These are phyloP conservation scores for Zapus hudsonius DNA, from an alignment of 2,113 vertebrate genomes.

Conservation along the genomic window DNA sequence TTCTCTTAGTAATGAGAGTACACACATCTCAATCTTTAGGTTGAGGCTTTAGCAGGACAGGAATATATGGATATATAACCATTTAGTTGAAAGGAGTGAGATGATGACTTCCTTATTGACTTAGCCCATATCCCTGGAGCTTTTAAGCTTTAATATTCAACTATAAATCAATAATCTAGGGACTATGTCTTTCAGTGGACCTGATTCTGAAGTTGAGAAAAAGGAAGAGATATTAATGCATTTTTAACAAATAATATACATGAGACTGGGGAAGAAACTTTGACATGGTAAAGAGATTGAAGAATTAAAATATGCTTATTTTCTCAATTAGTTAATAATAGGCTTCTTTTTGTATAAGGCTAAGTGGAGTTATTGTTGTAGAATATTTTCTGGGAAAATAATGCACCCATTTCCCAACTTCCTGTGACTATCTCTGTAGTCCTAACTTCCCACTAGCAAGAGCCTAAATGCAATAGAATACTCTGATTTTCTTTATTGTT, in stretches of 20 bases:
- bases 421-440: too few species aligned
- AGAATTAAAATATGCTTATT: too few species aligned
- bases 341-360: not conserved
- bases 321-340: not conserved
- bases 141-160: not conserved
- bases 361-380: not conserved
- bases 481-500: too few species aligned
- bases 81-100: not conserved
- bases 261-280: too few species aligned
- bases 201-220: conserved; percentile 4
- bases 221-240: not conserved
- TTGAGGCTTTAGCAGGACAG: not conserved
- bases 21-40: not conserved
- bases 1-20: not conserved
- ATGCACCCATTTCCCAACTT: not conserved
- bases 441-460: too few species aligned
- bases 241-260: not conserved
- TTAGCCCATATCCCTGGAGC: not conserved
- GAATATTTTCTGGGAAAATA: not conserved
- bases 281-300: too few species aligned
- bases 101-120: not conserved
- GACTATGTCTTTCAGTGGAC: not conserved
- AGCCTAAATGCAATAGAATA: too few species aligned
- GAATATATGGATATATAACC: too few species aligned
- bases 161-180: not conserved